These are phyloP conservation scores for Lontra canadensis DNA, from an alignment of 2,113 vertebrate species.

Conservation along the genomic window DNA sequence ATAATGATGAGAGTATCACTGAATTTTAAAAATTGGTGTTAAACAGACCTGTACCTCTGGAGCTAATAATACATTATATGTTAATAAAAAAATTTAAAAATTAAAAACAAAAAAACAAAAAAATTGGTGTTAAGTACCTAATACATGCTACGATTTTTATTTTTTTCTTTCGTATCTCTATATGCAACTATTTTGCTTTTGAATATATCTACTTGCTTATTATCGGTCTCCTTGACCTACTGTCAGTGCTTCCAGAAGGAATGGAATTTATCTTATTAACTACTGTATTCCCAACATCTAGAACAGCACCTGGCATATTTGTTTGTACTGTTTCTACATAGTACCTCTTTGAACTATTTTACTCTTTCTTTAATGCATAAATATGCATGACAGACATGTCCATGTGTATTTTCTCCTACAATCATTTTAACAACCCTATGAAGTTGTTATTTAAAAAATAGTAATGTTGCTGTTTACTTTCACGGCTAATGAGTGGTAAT, in stretches of 20 bases:
- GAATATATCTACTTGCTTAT: not conserved
- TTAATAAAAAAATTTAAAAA: too few relatives aligned
- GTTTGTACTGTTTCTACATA: not conserved
- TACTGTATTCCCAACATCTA: not conserved
- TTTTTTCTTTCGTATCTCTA: not conserved
- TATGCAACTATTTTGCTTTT: not conserved
- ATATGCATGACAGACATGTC: not conserved
- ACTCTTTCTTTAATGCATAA: not conserved
- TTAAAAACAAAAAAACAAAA: too few relatives aligned
- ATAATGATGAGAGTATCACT: not conserved
- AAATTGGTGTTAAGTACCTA: not conserved
- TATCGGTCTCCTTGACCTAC: not conserved
- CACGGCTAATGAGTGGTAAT: not conserved
- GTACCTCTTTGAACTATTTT: not conserved
- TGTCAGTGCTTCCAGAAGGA: not conserved
- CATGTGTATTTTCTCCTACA: not conserved
- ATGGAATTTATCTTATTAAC: not conserved
- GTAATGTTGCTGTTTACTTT: not conserved
- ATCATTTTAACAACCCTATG: not conserved
- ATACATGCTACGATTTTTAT: not conserved
- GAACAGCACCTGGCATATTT: not conserved
- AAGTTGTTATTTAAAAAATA: not conserved
- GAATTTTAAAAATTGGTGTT: not conserved
- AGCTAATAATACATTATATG: too few relatives aligned
- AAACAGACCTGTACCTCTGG: not conserved